Evolutionary conservation across 2,888 invertebrate species (phyloP).

Genomic region (Acanthoscelides obtectus): DNA sequence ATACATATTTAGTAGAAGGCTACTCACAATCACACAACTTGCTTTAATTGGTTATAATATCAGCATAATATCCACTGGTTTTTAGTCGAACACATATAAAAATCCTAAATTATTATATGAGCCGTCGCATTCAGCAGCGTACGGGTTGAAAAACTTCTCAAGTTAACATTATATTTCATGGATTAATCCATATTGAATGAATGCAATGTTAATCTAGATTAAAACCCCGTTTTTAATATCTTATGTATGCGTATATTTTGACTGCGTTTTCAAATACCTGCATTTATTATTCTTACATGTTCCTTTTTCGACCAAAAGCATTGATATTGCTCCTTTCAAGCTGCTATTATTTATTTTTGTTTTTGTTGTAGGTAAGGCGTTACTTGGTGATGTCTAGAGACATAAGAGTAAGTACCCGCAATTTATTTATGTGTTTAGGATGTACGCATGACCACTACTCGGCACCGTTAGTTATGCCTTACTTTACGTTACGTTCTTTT

Average conservation of each 20-base stretch:
- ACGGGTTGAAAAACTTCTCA: background rate
- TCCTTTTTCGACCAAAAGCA: no score
- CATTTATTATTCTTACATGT: no score
- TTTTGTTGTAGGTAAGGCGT: background rate
- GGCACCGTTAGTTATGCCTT: no score
- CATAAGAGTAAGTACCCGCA: background rate
- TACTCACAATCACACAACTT: background rate
- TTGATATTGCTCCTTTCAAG: no score
- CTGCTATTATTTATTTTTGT: background rate
- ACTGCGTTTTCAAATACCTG: background rate
- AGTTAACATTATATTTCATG: background rate
- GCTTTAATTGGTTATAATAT: background rate
- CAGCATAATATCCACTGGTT: background rate
- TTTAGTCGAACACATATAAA: background rate
- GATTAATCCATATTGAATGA: background rate
- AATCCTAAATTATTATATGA: background rate
- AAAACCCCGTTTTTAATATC: background rate
- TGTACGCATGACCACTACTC: no score
- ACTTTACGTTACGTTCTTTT: no score
- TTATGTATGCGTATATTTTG: background rate
- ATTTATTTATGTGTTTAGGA: no score
- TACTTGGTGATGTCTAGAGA: background rate
- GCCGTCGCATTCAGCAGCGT: background rate
- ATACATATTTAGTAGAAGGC: background rate
- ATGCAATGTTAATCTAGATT: background rate